Base-by-base conservation (phyloP, 2,888 invertebrate genomes). In the Nomada ruficornis region DNA sequence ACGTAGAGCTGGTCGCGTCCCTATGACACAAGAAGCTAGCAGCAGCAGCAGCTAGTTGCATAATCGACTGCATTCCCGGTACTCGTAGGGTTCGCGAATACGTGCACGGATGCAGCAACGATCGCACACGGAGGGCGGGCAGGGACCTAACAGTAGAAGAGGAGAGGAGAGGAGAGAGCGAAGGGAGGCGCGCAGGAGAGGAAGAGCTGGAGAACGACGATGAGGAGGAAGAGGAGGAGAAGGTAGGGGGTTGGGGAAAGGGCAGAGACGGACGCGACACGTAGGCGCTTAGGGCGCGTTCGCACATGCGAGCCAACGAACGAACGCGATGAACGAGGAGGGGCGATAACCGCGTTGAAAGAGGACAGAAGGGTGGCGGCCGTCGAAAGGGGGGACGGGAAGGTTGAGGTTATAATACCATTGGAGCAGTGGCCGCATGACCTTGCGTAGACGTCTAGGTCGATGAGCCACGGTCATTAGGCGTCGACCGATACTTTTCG, bases 351-450 rank as follows among this genome's bases (percentile, higher is more conserved):
- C 29, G 65, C 29, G 44, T 68, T 20, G 44, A 47, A 59, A 44
- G 57, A 59, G 69, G 57, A 44, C 57, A 26, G 69, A 69, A n/a
- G 68, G 70, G 59, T 20, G 29, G 29, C 59, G 52, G 36, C 57
- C 73, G 57, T 29, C 52, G 57, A 57, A 64, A 71, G 59, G 67
- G 75, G 64, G 73, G 75, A 73, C 57, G 52, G 74, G 85, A 88
- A 88, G 88, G 88, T 84, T 87, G 89, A 91, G 92, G 91, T 92
- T 91, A 87, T 87, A 92, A 92, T 91, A 92, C 90, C 91, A 91
- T 85, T 89, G 92, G 92, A 90, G 91, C 92, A 91, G 89, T 91
- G 92, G 92, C 93, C 93, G 92, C 89, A 90, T 93, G 92, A 93
- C 93, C 93, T 93, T 93, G 93, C 90, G 89, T 89, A 89, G 85